phyloP scores from a whole-genome alignment of 2,797 vertebrate genomes.

The Strix occidentalis region DNA sequence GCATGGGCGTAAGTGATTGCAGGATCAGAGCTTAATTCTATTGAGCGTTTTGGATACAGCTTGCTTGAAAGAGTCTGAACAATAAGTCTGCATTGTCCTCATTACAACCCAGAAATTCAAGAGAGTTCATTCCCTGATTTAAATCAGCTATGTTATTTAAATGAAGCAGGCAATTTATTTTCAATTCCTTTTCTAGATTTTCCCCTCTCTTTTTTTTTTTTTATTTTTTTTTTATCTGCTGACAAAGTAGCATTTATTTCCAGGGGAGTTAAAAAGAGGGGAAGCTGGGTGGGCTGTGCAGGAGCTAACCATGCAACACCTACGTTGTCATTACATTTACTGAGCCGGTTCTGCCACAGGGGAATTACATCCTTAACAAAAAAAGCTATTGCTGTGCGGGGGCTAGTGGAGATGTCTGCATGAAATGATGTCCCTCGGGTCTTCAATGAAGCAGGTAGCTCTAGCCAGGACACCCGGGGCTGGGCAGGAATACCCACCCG shows the following conservation, averaged over 20 bases:
- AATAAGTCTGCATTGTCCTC: not conserved
- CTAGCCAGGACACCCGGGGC: not conserved
- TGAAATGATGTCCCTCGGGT: not conserved
- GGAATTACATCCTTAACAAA: not conserved
- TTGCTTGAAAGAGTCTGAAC: not conserved
- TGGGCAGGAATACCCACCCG: not conserved
- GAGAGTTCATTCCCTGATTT: slow-evolving; percentile 16
- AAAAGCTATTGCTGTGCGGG: rapidly evolving
- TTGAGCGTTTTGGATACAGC: not conserved
- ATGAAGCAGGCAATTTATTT: slow-evolving; percentile 34
- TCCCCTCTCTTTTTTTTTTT: rapidly evolving
- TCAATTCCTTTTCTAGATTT: not conserved
- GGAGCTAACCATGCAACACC: not conserved
- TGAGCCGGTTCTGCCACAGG: rapidly evolving
- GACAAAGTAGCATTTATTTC: not conserved
- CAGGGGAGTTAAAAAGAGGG: not conserved
- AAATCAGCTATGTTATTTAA: slow-evolving; percentile 25
- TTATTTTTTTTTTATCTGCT: not conserved
- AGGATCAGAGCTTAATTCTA: not conserved
- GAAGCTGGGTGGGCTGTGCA: not conserved
- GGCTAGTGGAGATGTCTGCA: rapidly evolving
- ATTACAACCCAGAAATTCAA: not conserved
- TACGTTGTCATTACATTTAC: not conserved
- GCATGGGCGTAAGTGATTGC: not conserved
- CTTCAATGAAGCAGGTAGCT: not conserved